phyloP scores from a whole-genome alignment of 2,888 invertebrate species.

The Agrochola circellaris region DNA sequence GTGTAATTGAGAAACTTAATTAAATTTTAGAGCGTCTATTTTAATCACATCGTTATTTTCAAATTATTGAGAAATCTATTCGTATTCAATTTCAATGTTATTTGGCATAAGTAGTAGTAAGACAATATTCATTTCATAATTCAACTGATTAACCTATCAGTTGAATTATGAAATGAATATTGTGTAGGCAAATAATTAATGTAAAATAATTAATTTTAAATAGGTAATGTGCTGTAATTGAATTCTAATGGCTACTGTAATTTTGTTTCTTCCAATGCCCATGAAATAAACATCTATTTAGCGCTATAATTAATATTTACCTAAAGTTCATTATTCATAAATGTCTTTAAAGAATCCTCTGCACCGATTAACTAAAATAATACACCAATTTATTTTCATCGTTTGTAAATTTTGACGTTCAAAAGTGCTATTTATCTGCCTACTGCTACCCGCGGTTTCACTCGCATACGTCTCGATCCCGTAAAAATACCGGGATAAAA shows the following conservation, averaged over 20 bases:
- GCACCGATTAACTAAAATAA: background rate
- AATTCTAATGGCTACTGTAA: slow-evolving; percentile 1
- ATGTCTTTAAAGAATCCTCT: no score
- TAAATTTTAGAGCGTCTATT: slow-evolving; percentile 26
- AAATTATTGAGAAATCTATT: slow-evolving; percentile 50
- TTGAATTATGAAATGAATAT: slow-evolving; percentile 20
- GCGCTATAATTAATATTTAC: background rate
- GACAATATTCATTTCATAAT: no score
- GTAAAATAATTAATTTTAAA: slow-evolving; percentile 3
- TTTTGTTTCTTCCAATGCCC: background rate
- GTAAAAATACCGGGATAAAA: no score
- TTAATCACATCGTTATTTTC: slow-evolving; percentile 37
- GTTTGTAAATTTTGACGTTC: no score
- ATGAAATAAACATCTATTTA: background rate
- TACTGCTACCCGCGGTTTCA: no score
- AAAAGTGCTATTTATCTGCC: no score
- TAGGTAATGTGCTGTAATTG: slow-evolving; percentile 9
- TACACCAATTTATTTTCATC: background rate
- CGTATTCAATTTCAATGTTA: slow-evolving; percentile 48
- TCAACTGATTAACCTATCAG: no score
- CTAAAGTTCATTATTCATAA: background rate
- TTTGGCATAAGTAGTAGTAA: slow-evolving; percentile 25
- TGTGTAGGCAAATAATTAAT: slow-evolving; percentile 12
- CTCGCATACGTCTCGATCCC: no score
- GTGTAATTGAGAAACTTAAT: slow-evolving; percentile 36